Evolutionary conservation across 2,888 invertebrate genomes (phyloP).

Genomic region (Cryptocephalus primarius): DNA sequence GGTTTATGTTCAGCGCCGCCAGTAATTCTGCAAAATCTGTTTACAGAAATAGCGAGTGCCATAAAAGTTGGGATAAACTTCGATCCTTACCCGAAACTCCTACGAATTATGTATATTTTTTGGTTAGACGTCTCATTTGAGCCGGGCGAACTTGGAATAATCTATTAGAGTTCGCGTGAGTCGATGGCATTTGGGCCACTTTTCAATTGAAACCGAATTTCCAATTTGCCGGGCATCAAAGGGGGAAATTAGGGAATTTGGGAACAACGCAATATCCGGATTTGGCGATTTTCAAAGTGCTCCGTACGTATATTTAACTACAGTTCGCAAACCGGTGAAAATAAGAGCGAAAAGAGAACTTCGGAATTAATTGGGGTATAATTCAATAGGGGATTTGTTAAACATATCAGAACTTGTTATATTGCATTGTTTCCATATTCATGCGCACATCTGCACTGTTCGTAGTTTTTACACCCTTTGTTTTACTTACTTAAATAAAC

Average conservation of each 20-base stretch:
- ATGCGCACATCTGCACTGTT: too few species aligned
- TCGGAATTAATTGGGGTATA: too few species aligned
- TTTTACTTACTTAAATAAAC: too few species aligned
- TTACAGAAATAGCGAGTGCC: constrained; percentile 13
- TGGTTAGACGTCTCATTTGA: constrained; percentile 6
- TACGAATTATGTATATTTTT: constrained; percentile 7
- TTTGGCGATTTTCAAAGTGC: too few species aligned
- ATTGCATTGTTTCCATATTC: too few species aligned
- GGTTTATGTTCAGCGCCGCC: constrained; percentile 17
- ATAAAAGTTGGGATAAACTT: constrained; percentile 12
- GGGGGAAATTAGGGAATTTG: constrained; percentile 6
- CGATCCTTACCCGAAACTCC: constrained; percentile 5
- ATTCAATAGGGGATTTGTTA: too few species aligned
- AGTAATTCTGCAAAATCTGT: constrained; percentile 18
- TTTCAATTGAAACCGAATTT: constrained; percentile 4
- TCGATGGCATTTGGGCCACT: neutral
- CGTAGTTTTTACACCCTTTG: too few species aligned
- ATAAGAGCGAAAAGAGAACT: too few species aligned
- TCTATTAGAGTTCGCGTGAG: constrained; percentile 9
- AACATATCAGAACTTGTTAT: too few species aligned
- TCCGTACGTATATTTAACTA: too few species aligned
- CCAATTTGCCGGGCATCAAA: constrained; percentile 4
- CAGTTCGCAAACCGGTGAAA: too few species aligned
- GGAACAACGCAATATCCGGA: too few species aligned
- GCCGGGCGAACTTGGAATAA: constrained; percentile 5